These are phyloP conservation scores for Bombylius discolor DNA, from an alignment of 2,888 invertebrate genomes.

Conservation along the genomic window DNA sequence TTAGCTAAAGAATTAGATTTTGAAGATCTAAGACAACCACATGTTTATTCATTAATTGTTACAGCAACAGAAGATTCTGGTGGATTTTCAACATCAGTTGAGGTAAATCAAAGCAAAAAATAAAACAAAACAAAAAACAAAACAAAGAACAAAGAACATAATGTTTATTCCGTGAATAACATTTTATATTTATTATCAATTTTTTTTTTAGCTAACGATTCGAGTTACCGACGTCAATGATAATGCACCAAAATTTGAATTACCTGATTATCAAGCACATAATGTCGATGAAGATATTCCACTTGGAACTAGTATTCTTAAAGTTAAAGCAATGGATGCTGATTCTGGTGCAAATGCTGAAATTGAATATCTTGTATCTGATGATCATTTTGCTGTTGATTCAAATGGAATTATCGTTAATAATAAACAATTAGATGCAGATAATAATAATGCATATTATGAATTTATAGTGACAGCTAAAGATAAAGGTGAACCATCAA, in stretches of 20 bases:
- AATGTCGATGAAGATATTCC: conserved; percentile 92
- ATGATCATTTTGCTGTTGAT: conserved; percentile 91
- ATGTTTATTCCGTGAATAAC: neutral
- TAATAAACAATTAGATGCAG: conserved; percentile 86
- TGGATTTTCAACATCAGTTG: conserved; percentile 87
- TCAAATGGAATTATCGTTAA: conserved; percentile 85
- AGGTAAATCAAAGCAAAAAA: conserved; percentile 43
- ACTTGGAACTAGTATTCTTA: conserved; percentile 80
- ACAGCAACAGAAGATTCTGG: conserved; percentile 97
- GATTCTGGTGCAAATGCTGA: conserved; percentile 93
- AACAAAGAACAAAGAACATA: neutral
- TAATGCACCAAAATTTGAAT: conserved; percentile 90
- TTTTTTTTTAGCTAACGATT: conserved; percentile 63
- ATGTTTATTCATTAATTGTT: conserved; percentile 82
- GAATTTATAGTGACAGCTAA: conserved; percentile 89
- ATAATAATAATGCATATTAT: conserved; percentile 92
- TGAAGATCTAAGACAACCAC: conserved; percentile 88
- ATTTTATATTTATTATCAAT: neutral
- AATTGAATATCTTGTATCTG: conserved; percentile 79
- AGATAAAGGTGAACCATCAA: conserved; percentile 87
- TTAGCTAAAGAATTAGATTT: conserved; percentile 92
- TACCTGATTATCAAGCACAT: conserved; percentile 93
- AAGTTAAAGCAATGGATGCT: conserved; percentile 89
- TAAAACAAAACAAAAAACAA: too few relatives aligned
- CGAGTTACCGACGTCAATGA: conserved; percentile 95